Base-by-base conservation (phyloP, 2,888 invertebrate genomes). In the Mythimna loreyi region DNA sequence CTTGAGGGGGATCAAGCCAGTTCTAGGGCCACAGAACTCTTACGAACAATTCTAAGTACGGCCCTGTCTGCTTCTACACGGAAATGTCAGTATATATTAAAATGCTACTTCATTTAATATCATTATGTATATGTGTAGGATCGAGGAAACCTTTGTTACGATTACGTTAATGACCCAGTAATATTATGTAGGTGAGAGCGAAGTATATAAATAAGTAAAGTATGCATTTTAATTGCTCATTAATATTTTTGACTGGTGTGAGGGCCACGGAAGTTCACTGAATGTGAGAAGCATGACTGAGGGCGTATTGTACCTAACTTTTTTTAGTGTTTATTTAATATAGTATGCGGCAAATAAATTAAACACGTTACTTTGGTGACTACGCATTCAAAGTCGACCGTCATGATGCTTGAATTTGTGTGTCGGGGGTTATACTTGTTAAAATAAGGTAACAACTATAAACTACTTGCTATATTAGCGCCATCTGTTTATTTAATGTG, bases 61-160 rank as follows among this genome's bases (percentile, higher is more conserved):
- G 61, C 61, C 61, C 75, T 59, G 80, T 21, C 25, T 30, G 57
- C 16, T 40, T 28, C 33, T 16, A 66, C 43, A 61, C 75, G 75
- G 75, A 80, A 75, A 75, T 30, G 47, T 66, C 79, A 61, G 49
- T 43, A 7, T 43, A 7, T n/a, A 33, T 21, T 36, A 40, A 40
- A 13, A 4, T 28, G n/a, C 55, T 43, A 49, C 45, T 72, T 16
- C 25, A 75, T 52, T 49, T 13, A 5, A 33, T 25, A 25, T n/a
- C n/a, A n/a, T n/a, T n/a, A n/a, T n/a, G 43, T 1, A 55, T 2
- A 23, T 40, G 40, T 40, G 40, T 40, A 19, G 40, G 19, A 36
- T 57, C 28, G 36, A 58, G 49, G 66, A 72, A 65, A 40, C 60
- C 49, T 57, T 57, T 49, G 33, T 47, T 60, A 19, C 3, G 16